Evolutionary conservation across 2,888 invertebrate genomes (phyloP), one percentile per base, ranked within the genome.

Genomic region (Plusia festucae): DNA sequence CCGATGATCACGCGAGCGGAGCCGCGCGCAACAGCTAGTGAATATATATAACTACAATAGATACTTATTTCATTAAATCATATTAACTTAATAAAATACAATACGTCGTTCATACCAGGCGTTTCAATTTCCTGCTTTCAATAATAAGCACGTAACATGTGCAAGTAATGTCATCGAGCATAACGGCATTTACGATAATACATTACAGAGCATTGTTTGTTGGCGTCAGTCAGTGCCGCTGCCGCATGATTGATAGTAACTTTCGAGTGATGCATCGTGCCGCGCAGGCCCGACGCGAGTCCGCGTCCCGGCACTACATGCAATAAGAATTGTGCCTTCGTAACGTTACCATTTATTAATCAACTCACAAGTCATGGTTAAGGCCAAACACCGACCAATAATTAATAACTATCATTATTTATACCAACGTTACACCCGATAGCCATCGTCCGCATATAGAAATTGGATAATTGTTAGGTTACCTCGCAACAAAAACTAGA

Each of bases 121-220:
- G 49, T 51, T 40, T 60, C 61, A 70, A 78, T 79, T 69, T 79
- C 76, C 72, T 63, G 72, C 44, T 70, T 80, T 57, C 78, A 70
- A 72, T 68, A 65, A 18, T 66, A 66, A 59, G 56, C 59, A 65
- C 65, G 55, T 70, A 71, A 75, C 68, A 59, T 59, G 70, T 53
- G 54, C 76, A 62, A 68, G 65, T 70, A 75, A 61, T 81, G 68
- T 65, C 68, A 66, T 70, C 63, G 68, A 58, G 56, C 68, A 64
- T 82, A 82, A 85, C 81, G 75, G 81, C 76, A 75, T 74, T 73
- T 71, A 73, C 67, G 77, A 81, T 82, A 79, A 76, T 77, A 76
- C 73, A 82, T 82, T 79, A 76, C 76, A 75, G 73, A 56, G 74
- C 73, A 85, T 82, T 84, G 84, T 85, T 81, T 78, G 78, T 71